Percentiles rank a stretch among this genome's conserved stretches.
Evolutionary conservation across 2,888 invertebrate species (phyloP).

Genomic region (Rhyacophila evoluta): DNA sequence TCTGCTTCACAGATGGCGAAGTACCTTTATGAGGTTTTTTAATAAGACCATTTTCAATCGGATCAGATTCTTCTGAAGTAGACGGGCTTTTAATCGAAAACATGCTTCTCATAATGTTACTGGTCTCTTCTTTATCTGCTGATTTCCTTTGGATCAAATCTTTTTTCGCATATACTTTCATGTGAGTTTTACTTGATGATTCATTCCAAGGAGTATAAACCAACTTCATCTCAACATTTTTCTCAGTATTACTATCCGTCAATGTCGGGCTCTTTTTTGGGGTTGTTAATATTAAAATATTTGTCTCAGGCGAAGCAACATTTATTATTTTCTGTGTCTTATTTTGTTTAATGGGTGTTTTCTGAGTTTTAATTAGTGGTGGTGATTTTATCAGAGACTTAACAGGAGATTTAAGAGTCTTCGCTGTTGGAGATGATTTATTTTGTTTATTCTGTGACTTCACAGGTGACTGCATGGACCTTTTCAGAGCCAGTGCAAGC

Average conservation of each 20-base stretch:
- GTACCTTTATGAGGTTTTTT: background rate
- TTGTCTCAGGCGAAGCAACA: background rate
- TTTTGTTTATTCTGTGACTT: slow-evolving; percentile 58
- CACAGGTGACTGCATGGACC: slow-evolving; percentile 57
- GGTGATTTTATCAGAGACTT: too few species aligned
- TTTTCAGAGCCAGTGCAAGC: slow-evolving; percentile 59
- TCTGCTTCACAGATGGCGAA: background rate
- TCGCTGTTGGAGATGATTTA: background rate
- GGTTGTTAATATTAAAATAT: background rate
- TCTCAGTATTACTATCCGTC: background rate
- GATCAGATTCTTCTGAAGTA: background rate
- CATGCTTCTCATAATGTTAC: slow-evolving; percentile 62
- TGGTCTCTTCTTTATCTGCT: slow-evolving; percentile 59
- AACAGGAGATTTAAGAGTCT: background rate
- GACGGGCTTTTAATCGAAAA: slow-evolving; percentile 61
- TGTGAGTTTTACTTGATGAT: slow-evolving; percentile 59
- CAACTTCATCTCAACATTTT: slow-evolving; percentile 29
- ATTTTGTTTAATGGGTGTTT: slow-evolving; percentile 34
- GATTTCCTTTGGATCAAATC: slow-evolving; percentile 65
- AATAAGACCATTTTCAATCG: background rate
- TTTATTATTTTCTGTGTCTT: slow-evolving; percentile 23
- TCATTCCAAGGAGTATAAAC: slow-evolving; percentile 51
- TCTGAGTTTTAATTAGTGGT: too few species aligned
- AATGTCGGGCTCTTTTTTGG: background rate
- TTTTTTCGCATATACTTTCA: slow-evolving; percentile 64